Conservation (phyloP, 2,113 vertebrate species). For the Sceloporus undulatus region DNA sequence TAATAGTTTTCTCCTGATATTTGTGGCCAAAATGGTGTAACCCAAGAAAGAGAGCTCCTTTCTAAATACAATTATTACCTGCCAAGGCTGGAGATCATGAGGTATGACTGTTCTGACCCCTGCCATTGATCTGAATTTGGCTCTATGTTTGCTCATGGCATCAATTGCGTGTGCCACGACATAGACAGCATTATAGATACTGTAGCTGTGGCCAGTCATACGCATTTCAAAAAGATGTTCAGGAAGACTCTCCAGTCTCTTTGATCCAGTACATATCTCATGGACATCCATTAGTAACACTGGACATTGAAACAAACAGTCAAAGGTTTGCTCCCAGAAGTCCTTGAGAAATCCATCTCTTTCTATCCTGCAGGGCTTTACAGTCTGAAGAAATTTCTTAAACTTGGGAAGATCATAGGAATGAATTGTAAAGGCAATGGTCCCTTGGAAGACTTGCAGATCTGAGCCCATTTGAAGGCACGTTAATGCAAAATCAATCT, state of each 20-base stretch:
- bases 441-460: not conserved
- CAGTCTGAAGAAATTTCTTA: not conserved
- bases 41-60: no score
- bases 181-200: no score
- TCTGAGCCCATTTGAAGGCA: not conserved
- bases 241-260: not conserved
- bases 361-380: not conserved
- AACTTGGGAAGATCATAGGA: not conserved
- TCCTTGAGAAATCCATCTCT: not conserved
- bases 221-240: not conserved
- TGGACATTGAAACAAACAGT: not conserved
- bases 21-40: no score
- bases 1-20: no score
- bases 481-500: slow-evolving; percentile 4
- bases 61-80: not conserved
- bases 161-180: not conserved
- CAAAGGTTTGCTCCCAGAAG: slow-evolving; percentile 3
- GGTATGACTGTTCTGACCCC: not conserved
- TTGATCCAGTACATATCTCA: not conserved
- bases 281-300: not conserved
- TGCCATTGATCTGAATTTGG: not conserved
- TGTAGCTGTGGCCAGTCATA: not conserved
- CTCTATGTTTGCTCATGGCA: not conserved
- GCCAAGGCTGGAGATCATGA: not conserved
- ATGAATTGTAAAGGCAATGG: not conserved